Conservation (phyloP, 37 sponge, comb jelly and placozoan species). For the Spongia lamella region DNA sequence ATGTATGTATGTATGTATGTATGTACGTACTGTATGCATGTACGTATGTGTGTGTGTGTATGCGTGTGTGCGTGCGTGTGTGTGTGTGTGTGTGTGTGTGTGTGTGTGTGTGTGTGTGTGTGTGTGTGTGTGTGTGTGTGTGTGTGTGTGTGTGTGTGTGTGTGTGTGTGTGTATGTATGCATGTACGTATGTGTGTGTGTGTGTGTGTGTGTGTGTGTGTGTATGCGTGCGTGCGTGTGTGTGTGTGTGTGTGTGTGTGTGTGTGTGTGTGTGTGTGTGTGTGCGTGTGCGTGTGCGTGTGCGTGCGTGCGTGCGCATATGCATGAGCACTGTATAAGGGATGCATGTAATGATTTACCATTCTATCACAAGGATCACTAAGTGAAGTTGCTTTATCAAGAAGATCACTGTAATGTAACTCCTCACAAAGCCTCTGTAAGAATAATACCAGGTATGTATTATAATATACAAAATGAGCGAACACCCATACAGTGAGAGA, state of each 20-base stretch:
- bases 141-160: no score
- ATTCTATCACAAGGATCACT: constrained; percentile 68
- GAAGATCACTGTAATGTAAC: constrained; percentile 68
- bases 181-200: no score
- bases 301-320: constrained; percentile 20
- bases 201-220: no score
- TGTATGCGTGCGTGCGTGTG: constrained; percentile 17
- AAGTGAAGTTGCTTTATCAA: constrained; percentile 51
- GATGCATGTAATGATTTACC: constrained; percentile 27
- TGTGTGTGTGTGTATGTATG: no score
- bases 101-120: no score
- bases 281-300: constrained; percentile 23
- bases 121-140: no score
- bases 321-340: background rate
- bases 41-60: no score
- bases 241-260: constrained; percentile 21
- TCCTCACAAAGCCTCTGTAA: constrained; percentile 78
- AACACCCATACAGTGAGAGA: background rate
- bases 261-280: constrained; percentile 37
- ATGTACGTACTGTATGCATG: no score
- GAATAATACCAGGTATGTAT: no score
- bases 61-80: no score
- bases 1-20: constrained; percentile 10
- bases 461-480: background rate
- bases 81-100: no score